Percentiles rank a stretch among this genome's conserved stretches.
phyloP scores from a whole-genome alignment of 2,113 vertebrate genomes.

The Pollachius pollachius region DNA sequence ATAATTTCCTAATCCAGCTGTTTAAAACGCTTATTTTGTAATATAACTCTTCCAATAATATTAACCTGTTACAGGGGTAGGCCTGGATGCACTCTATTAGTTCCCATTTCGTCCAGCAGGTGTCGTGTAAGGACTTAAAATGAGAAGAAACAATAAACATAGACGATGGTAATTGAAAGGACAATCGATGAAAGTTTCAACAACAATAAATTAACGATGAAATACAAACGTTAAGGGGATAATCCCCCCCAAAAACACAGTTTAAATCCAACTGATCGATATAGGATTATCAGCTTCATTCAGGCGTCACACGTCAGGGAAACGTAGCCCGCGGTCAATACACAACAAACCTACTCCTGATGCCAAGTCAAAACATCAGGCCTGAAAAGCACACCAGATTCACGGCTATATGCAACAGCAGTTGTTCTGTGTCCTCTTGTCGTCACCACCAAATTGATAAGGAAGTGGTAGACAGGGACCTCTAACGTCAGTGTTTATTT shows the following conservation, averaged over 20 bases:
- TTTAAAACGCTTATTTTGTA: too few species aligned
- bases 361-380: neutral
- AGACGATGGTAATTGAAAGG: neutral
- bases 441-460: slow-evolving; percentile 37
- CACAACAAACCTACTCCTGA: too few species aligned
- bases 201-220: neutral
- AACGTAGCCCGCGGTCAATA: too few species aligned
- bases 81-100: neutral
- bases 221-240: neutral
- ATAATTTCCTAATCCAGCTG: too few species aligned
- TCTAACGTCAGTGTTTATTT: slow-evolving; percentile 34
- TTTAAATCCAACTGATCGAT: neutral
- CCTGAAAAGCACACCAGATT: slow-evolving; percentile 12
- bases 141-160: slow-evolving; percentile 9
- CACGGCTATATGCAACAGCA: slow-evolving; percentile 6
- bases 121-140: slow-evolving; percentile 45
- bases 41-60: too few species aligned
- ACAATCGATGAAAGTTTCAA: neutral
- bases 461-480: slow-evolving; percentile 33
- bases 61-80: too few species aligned
- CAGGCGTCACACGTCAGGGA: neutral
- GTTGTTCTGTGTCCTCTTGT: neutral
- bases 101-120: slow-evolving; percentile 46
- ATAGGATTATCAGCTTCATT: neutral
- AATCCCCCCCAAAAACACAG: neutral